Percentiles rank a stretch among this genome's conserved stretches.
These are phyloP conservation scores for Heliconius sara DNA, from an alignment of 2,888 invertebrate genomes.

Conservation along the genomic window DNA sequence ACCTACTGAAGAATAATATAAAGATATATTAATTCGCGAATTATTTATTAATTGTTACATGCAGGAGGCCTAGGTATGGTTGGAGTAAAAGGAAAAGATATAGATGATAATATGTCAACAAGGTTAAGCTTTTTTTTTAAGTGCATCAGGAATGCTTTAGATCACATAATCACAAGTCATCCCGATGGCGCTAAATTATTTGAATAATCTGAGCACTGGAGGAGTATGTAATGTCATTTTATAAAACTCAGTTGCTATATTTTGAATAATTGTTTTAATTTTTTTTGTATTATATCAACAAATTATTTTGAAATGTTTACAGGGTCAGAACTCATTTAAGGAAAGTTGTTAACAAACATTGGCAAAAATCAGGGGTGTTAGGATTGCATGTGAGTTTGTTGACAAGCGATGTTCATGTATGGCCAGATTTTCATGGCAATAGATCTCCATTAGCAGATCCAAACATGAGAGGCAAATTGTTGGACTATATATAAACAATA, in stretches of 20 bases:
- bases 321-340: constrained; percentile 89
- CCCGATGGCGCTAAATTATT: constrained; percentile 84
- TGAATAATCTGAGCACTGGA: constrained; percentile 64
- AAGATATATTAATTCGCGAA: too few relatives aligned
- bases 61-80: constrained; percentile 96
- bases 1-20: too few relatives aligned
- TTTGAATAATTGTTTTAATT: not conserved
- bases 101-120: constrained; percentile 69
- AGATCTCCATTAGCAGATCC: constrained; percentile 96
- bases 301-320: constrained; percentile 46
- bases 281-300: not conserved
- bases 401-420: constrained; percentile 92
- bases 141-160: constrained; percentile 94
- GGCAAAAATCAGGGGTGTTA: constrained; percentile 81
- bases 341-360: constrained; percentile 84
- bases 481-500: constrained; percentile 89
- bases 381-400: constrained; percentile 87
- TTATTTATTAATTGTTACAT: constrained; percentile 73
- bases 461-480: constrained; percentile 90
- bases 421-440: constrained; percentile 99
- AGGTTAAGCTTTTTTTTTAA: constrained; percentile 90
- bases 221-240: constrained; percentile 67
- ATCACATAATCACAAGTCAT: constrained; percentile 92
- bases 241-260: not conserved
- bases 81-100: constrained; percentile 84